Conservation (phyloP, 2,797 vertebrate genomes). For the Hirundo rustica region DNA sequence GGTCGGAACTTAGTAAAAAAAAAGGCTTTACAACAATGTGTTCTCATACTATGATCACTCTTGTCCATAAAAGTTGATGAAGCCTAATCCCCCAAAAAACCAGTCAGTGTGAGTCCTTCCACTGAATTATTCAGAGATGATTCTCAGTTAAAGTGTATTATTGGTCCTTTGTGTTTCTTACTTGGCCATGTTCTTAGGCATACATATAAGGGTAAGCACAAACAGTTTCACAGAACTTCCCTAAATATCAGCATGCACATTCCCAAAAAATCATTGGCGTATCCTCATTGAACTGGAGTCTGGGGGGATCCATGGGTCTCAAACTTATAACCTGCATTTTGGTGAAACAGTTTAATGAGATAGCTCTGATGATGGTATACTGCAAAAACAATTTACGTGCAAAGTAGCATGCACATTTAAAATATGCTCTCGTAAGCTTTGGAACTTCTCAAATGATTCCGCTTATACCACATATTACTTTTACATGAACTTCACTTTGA, state of each 20-base stretch:
- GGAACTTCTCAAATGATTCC: neutral
- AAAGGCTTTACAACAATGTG: neutral
- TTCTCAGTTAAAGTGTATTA: neutral
- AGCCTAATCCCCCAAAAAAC: neutral
- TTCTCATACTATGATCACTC: neutral
- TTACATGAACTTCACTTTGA: neutral
- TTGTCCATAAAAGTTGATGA: neutral
- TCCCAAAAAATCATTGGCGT: neutral
- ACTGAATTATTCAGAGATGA: neutral
- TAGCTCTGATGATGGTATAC: neutral
- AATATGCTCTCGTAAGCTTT: neutral
- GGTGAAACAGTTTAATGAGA: neutral
- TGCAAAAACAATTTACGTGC: neutral
- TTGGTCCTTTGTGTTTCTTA: neutral
- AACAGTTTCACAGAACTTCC: neutral
- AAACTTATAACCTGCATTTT: neutral
- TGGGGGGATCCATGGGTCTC: neutral
- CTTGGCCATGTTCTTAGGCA: neutral
- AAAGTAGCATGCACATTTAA: slow-evolving; percentile 13
- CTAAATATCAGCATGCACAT: neutral
- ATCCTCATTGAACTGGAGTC: neutral
- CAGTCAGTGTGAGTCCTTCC: neutral
- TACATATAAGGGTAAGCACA: neutral
- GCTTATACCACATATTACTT: neutral
- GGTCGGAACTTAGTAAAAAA: neutral